A percentile compares a stretch with the other conserved stretches of the same genome.
These are phyloP conservation scores for Metellina segmentata DNA, from an alignment of 2,888 invertebrate species.

Conservation along the genomic window DNA sequence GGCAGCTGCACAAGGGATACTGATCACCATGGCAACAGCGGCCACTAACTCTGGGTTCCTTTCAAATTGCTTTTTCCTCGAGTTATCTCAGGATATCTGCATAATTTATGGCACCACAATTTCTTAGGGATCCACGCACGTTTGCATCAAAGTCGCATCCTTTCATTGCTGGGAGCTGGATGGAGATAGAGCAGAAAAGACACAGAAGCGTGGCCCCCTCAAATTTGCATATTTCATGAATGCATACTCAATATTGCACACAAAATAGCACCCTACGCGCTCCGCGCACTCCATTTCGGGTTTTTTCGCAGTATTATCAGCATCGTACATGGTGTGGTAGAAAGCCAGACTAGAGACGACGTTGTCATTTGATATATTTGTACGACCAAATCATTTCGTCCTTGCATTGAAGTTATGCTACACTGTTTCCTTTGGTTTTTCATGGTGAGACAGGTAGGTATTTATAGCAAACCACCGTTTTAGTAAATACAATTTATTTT, in stretches of 20 bases:
- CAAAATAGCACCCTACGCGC: not conserved
- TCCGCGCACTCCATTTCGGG: not conserved
- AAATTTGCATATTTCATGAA: conserved; percentile 46
- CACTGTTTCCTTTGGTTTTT: no score
- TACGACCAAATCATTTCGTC: no score
- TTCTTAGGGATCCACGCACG: conserved; percentile 63
- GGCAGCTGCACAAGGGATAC: conserved; percentile 69
- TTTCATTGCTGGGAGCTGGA: not conserved
- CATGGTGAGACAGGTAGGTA: no score
- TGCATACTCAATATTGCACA: not conserved
- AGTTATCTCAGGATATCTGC: conserved; percentile 75
- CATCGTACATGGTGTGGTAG: no score
- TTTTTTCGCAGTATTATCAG: not conserved
- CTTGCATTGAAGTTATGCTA: no score
- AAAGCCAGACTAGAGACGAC: no score
- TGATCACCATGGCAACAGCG: conserved; percentile 68
- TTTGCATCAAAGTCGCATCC: conserved; percentile 43
- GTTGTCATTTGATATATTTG: no score
- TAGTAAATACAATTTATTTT: no score
- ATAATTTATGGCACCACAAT: conserved; percentile 73
- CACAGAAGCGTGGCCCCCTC: not conserved
- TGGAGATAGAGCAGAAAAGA: conserved; percentile 36
- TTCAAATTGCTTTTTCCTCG: conserved; percentile 75
- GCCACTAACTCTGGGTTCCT: conserved; percentile 71
- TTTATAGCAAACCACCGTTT: no score